Base-by-base conservation (phyloP, 1,140 invertebrate species). In the Panagrolaimus sp. region DNA sequence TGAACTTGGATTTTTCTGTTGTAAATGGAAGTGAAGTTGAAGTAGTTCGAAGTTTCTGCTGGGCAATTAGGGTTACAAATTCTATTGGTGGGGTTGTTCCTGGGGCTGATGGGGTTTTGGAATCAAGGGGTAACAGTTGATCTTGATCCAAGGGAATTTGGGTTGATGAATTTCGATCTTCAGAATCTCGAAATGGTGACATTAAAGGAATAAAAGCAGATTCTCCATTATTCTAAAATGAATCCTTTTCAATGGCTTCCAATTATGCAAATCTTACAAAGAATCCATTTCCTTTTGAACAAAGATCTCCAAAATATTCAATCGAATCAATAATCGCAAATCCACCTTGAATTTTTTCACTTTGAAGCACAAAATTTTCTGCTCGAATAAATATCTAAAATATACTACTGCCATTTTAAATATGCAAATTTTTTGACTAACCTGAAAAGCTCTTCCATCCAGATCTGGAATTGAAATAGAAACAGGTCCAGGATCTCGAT, bases 291-390 rank as follows among this genome's bases (percentile, higher is more conserved):
- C 52, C 71, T 21, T 44, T 70, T 0, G 63, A 17, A 26, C 80
- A 82, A 65, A 82, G 78, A 44, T 76, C 73, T 64, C 75, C 80
- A 65, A 72, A 75, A 65, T 83, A 82, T 73, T 82, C 81, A 17
- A 82, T 68, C 24, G 70, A 68, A 63, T 82, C 80, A 44, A 82
- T 71, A 48, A 82, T 82, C 7, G 80, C 80, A 55, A 82, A 82
- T 9, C 80, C 80, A 10, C 80, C 80, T 68, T 76, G 71, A 14
- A 82, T 52, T 43, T 71, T 77, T 5, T 69, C 72, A 24, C 68
- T 71, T 43, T 75, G 43, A 43, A 80, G 83, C 5, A 83, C 80
- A 69, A 82, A 82, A 58, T 82, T 82, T 55, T 82, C 71, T 2
- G 80, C 77, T 28, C 74, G 62, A 32, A 82, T 76, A 68, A 69